These are phyloP conservation scores for Lamellibrachia luymesi DNA, from an alignment of 1,140 invertebrate genomes.

Conservation along the genomic window DNA sequence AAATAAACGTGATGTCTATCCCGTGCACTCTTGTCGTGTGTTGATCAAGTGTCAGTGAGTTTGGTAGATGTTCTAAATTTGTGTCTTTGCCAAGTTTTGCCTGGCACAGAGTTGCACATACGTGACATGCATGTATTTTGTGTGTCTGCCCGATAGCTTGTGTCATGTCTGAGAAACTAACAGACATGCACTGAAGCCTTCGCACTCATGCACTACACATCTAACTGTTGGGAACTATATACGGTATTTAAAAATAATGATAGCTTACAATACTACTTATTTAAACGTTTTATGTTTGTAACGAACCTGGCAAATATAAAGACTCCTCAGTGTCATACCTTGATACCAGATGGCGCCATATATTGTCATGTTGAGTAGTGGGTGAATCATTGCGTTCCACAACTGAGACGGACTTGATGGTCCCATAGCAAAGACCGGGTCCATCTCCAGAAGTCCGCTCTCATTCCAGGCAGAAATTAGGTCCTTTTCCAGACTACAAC, in stretches of 20 bases:
- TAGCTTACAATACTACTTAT: neutral
- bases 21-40: no score
- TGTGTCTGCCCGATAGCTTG: no score
- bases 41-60: no score
- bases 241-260: neutral
- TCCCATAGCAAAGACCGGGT: neutral
- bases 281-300: neutral
- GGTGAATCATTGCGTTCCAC: conserved; percentile 51
- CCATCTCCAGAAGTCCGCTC: neutral
- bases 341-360: conserved; percentile 51
- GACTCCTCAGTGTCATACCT: conserved; percentile 31
- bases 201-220: no score
- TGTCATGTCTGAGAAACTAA: no score
- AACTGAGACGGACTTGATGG: neutral
- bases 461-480: neutral
- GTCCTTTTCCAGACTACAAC: neutral
- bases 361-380: conserved; percentile 43
- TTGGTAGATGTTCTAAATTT: no score
- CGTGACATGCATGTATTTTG: no score
- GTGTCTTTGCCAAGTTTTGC: no score
- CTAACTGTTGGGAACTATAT: no score
- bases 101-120: no score
- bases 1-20: no score
- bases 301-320: neutral
- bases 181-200: no score